Percentiles rank a stretch among this genome's conserved stretches.
Conservation (phyloP, 2,113 vertebrate genomes). For the Indri indri region DNA sequence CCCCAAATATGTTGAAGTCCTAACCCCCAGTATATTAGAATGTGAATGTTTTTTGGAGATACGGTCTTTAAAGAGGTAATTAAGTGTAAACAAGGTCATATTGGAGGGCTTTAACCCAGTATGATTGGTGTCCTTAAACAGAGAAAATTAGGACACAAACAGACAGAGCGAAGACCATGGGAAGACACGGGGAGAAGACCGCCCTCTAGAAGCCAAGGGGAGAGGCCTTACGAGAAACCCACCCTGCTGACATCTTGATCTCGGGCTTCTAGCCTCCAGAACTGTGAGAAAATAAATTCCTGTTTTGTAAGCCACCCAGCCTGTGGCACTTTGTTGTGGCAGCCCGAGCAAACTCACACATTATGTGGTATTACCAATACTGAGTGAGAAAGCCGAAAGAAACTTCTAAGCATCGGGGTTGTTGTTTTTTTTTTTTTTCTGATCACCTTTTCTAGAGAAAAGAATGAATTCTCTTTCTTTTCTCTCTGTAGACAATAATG, state of each 20-base stretch:
- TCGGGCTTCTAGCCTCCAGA: neutral
- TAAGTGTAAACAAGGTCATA: neutral
- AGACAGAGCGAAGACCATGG: neutral
- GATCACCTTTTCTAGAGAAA: neutral
- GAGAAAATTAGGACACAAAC: neutral
- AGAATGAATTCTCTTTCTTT: neutral
- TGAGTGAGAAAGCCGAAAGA: neutral
- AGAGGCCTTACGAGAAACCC: neutral
- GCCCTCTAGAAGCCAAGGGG: neutral
- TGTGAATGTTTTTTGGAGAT: neutral
- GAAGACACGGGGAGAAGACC: neutral
- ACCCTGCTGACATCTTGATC: neutral
- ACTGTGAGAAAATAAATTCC: neutral
- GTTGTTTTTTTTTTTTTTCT: neutral
- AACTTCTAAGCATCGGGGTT: too few relatives aligned
- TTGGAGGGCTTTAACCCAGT: neutral
- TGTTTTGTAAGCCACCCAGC: neutral
- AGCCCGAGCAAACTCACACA: neutral
- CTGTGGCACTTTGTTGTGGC: too few relatives aligned
- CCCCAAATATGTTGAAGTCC: neutral
- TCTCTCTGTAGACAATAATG: neutral
- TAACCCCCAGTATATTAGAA: neutral
- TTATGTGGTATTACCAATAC: accelerated
- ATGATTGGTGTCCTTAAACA: neutral
- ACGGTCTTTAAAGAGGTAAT: neutral